Percentiles rank a stretch among this genome's conserved stretches.
Conservation (phyloP, 2,113 vertebrate genomes). For the Halcyon senegalensis region DNA sequence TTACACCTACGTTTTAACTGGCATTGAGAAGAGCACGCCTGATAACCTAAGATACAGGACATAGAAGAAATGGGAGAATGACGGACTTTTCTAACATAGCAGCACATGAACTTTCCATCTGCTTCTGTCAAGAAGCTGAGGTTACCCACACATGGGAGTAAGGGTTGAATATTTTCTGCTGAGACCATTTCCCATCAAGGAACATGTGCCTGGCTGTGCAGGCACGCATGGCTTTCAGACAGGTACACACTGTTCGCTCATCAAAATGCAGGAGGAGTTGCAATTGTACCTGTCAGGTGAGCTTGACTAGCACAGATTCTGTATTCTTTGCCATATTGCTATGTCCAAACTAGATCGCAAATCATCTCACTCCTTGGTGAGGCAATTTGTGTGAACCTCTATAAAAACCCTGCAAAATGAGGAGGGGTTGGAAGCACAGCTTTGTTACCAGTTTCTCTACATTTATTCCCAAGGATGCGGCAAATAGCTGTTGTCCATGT, state of each 20-base stretch:
- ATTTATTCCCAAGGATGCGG: conserved; percentile 8
- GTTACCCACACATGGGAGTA: neutral
- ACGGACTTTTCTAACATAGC: conserved; percentile 18
- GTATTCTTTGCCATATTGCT: neutral
- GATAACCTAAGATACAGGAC: conserved; percentile 52
- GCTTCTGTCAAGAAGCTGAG: neutral
- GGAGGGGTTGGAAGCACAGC: neutral
- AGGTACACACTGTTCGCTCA: neutral
- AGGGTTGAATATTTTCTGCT: neutral
- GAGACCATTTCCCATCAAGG: neutral
- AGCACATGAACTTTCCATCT: conserved; percentile 48
- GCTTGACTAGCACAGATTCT: neutral
- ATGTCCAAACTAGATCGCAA: neutral
- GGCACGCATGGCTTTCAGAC: neutral
- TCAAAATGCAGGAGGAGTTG: neutral
- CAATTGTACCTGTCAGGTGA: neutral
- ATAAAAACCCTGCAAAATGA: neutral
- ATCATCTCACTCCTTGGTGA: neutral
- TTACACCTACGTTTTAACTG: conserved; percentile 42
- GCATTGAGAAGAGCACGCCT: neutral
- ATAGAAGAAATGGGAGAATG: neutral
- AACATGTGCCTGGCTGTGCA: neutral
- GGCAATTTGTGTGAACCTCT: neutral
- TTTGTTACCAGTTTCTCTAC: neutral
- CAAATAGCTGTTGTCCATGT: conserved; percentile 5